A percentile compares a stretch with the other conserved stretches of the same genome.
Evolutionary conservation across 2,888 invertebrate species (phyloP).

Genomic region (Zhuqinia jingwanae): DNA sequence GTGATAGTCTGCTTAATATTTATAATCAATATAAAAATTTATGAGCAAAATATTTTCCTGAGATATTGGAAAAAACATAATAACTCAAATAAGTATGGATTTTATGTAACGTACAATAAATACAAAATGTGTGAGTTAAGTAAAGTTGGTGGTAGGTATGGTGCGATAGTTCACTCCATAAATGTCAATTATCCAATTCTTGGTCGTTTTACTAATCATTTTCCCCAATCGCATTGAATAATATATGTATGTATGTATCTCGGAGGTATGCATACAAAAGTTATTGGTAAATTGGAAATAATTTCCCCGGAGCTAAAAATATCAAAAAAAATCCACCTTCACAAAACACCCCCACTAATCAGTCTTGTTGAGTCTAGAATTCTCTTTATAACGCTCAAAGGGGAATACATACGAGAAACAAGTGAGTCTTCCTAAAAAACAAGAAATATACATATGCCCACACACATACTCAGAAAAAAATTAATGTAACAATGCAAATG

Average conservation of each 20-base stretch:
- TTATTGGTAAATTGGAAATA: not conserved
- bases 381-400: too few relatives aligned
- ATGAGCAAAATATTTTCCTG: slow-evolving; percentile 11
- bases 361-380: not conserved
- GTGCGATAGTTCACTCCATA: slow-evolving; percentile 56
- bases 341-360: not conserved
- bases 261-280: slow-evolving; percentile 5
- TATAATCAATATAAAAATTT: slow-evolving; percentile 11
- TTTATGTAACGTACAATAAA: too few relatives aligned
- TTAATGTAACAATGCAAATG: too few relatives aligned
- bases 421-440: too few relatives aligned
- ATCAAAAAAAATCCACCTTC: not conserved
- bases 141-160: not conserved
- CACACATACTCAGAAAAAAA: too few relatives aligned
- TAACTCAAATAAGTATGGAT: not conserved
- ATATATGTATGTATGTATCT: too few relatives aligned
- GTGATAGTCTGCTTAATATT: too few relatives aligned
- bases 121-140: not conserved
- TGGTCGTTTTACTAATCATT: slow-evolving; percentile 34
- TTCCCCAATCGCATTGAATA: too few relatives aligned
- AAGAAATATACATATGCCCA: too few relatives aligned
- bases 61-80: too few relatives aligned
- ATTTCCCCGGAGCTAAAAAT: not conserved
- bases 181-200: slow-evolving; percentile 75
- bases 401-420: too few relatives aligned